These are phyloP conservation scores for Andricus grossulariae DNA, from an alignment of 1,140 invertebrate genomes.

Conservation along the genomic window DNA sequence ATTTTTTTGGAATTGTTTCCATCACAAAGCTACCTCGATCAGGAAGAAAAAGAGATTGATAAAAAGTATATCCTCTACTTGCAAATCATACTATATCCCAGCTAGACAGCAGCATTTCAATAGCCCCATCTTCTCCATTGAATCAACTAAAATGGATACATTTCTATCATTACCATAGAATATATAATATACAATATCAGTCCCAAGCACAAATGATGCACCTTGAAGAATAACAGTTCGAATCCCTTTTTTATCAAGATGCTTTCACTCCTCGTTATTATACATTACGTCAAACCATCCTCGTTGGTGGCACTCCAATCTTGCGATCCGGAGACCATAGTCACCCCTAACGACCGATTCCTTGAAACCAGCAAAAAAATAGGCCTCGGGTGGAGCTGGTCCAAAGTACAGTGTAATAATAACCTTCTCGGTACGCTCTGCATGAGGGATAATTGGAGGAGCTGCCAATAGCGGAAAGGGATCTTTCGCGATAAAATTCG, in stretches of 20 bases:
- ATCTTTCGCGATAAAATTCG: slow-evolving; percentile 54
- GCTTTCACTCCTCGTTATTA: slow-evolving; percentile 29
- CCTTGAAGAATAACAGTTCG: slow-evolving; percentile 14
- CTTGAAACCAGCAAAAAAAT: slow-evolving; percentile 14
- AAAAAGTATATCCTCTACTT: too few species aligned
- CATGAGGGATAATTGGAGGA: slow-evolving; percentile 65
- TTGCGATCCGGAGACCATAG: background rate
- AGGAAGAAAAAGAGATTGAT: too few species aligned
- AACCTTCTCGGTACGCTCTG: slow-evolving; percentile 59
- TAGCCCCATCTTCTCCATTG: background rate
- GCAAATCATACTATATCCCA: too few species aligned
- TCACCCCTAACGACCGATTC: slow-evolving; percentile 29
- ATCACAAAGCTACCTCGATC: too few species aligned
- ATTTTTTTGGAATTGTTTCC: too few species aligned
- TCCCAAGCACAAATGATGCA: slow-evolving; percentile 14
- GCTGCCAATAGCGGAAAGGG: slow-evolving; percentile 56
- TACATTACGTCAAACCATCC: slow-evolving; percentile 29
- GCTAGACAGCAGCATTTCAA: slow-evolving; percentile 12
- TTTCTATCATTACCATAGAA: background rate
- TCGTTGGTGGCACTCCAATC: slow-evolving; percentile 14
- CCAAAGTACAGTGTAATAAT: slow-evolving; percentile 50
- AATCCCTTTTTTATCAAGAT: slow-evolving; percentile 24
- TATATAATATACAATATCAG: slow-evolving; percentile 2
- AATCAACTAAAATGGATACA: slow-evolving; percentile 14
- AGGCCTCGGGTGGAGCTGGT: slow-evolving; percentile 31